Percentiles rank a stretch among this genome's conserved stretches.
phyloP scores from a whole-genome alignment of 30 jellyfish, hydroid and myxozoan species.

The Turritopsis rubra region DNA sequence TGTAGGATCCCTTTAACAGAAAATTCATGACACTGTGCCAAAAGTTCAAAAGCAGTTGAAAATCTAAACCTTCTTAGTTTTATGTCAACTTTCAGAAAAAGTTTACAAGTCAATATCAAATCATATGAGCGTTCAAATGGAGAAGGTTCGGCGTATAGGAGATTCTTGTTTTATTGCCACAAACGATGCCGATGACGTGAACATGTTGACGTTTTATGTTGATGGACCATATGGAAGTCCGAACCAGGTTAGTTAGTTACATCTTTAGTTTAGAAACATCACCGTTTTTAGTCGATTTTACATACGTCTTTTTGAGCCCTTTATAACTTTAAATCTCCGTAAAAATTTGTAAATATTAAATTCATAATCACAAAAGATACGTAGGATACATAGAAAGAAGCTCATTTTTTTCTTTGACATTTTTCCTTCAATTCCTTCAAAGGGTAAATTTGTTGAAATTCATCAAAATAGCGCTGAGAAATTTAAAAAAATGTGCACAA shows the following conservation, averaged over 20 bases:
- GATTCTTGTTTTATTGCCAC: conserved; percentile 29
- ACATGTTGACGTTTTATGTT: conserved; percentile 18
- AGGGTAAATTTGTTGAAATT: background rate
- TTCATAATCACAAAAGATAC: too few species aligned
- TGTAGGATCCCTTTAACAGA: too few species aligned
- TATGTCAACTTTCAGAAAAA: background rate
- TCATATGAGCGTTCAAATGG: background rate
- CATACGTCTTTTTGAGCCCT: too few species aligned
- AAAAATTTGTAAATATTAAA: too few species aligned
- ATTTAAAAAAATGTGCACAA: too few species aligned
- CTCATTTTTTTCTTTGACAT: too few species aligned
- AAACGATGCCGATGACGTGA: conserved; percentile 6
- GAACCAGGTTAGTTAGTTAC: conserved; percentile 42
- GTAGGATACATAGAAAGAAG: too few species aligned
- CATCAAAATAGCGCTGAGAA: too few species aligned
- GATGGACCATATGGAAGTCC: conserved; percentile 94
- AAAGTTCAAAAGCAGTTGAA: background rate
- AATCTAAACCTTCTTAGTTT: background rate
- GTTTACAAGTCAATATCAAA: background rate
- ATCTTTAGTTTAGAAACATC: conserved; percentile 16
- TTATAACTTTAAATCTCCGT: too few species aligned
- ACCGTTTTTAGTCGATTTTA: too few species aligned
- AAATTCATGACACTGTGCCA: too few species aligned
- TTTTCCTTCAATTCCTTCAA: too few species aligned
- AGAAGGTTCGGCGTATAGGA: conserved; percentile 34